Conservation (phyloP, 2,113 vertebrate species). For the Halcyon malimbica region DNA sequence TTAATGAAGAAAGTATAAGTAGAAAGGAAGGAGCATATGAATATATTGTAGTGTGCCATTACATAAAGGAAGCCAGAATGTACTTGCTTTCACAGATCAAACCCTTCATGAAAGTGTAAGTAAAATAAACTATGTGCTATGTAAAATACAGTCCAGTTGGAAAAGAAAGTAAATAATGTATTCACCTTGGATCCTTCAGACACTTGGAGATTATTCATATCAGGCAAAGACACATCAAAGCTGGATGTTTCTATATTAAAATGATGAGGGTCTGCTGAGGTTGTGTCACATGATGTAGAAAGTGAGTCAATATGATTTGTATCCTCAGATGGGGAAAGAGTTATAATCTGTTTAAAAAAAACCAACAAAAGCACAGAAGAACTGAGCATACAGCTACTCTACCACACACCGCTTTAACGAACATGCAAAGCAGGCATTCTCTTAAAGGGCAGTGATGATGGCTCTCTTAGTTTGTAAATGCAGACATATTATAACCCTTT, state of each 20-base stretch:
- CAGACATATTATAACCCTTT: background rate
- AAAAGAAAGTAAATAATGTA: conserved; percentile 72
- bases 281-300: conserved; percentile 77
- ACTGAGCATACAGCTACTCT: background rate
- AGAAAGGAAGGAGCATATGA: background rate
- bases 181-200: conserved; percentile 90
- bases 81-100: background rate
- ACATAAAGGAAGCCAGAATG: background rate
- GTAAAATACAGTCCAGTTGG: conserved; percentile 34
- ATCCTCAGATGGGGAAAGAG: conserved; percentile 88
- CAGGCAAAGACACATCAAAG: conserved; percentile 84
- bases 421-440: background rate
- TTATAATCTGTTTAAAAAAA: conserved; percentile 84
- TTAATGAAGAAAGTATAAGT: background rate
- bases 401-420: background rate
- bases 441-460: background rate
- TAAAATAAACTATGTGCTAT: background rate
- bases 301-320: conserved; percentile 81
- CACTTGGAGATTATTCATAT: conserved; percentile 89
- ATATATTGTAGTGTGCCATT: background rate
- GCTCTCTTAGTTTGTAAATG: background rate
- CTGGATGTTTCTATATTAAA: conserved; percentile 81
- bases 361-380: background rate
- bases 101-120: background rate
- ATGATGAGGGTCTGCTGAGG: conserved; percentile 79